phyloP scores from a whole-genome alignment of 2,113 vertebrate species.

The Poeciliopsis turrubarensis region DNA sequence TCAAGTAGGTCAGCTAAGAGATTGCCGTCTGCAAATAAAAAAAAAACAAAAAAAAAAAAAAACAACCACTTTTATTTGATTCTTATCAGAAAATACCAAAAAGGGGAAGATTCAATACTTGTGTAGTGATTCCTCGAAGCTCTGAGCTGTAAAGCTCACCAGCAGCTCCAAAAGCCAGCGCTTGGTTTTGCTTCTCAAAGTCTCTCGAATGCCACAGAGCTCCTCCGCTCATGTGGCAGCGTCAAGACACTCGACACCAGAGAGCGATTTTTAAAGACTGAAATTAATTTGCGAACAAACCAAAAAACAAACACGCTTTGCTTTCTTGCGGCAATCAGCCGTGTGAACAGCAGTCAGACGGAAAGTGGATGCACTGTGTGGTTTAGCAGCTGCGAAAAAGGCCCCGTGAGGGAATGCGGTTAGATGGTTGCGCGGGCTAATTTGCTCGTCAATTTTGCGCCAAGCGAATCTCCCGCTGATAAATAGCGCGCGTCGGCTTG shows the following conservation, averaged over 20 bases:
- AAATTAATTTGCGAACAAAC: neutral
- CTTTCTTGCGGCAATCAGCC: neutral
- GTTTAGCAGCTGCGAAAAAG: neutral
- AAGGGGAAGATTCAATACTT: neutral
- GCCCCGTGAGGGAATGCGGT: neutral
- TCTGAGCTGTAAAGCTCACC: neutral
- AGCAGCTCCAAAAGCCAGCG: neutral
- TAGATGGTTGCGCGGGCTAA: neutral
- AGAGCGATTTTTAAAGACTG: neutral
- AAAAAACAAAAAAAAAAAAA: neutral
- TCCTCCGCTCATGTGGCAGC: no score
- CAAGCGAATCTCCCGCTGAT: no score
- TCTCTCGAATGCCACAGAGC: no score
- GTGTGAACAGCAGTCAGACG: neutral
- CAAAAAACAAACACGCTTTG: neutral
- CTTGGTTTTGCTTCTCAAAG: neutral
- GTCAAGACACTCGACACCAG: neutral
- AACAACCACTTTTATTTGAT: neutral
- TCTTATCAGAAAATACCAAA: neutral
- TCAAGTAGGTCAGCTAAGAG: constrained; percentile 29
- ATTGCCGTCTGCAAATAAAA: constrained; percentile 1
- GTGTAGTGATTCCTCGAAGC: neutral
- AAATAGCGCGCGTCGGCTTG: neutral
- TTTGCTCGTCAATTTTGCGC: neutral
- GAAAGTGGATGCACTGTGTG: neutral